Conservation (phyloP, 37 sponge, comb jelly and placozoan genomes). For the Oscarella lobularis region DNA sequence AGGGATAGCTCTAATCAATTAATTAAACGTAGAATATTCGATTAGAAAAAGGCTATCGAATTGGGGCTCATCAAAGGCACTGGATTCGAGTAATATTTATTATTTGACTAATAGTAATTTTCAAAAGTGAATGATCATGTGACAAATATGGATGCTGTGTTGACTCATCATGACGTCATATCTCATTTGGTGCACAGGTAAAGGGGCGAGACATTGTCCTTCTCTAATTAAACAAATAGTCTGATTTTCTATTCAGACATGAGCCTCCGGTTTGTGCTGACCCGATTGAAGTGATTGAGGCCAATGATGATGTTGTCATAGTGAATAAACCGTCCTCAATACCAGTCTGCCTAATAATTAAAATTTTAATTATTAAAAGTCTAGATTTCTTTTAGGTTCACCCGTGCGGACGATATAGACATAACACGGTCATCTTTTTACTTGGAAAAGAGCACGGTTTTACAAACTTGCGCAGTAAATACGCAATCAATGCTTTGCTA, state of each 20-base stretch:
- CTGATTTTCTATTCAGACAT: constrained; percentile 44
- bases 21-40: too few relatives aligned
- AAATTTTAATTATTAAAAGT: too few relatives aligned
- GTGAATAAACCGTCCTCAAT: constrained; percentile 88
- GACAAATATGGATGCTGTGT: constrained; percentile 41
- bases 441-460: constrained; percentile 59
- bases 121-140: too few relatives aligned
- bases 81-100: too few relatives aligned
- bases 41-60: too few relatives aligned
- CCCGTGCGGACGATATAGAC: constrained; percentile 85
- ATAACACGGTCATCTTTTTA: constrained; percentile 65
- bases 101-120: too few relatives aligned
- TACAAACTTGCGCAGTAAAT: constrained; percentile 56
- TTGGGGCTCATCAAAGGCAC: too few relatives aligned
- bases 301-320: constrained; percentile 50
- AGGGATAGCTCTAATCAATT: too few relatives aligned
- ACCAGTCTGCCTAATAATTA: constrained; percentile 39
- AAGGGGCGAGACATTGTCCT: too few relatives aligned
- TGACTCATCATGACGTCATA: constrained; percentile 57
- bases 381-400: constrained; percentile 50
- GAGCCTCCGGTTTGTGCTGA: constrained; percentile 77
- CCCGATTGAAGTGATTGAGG: constrained; percentile 39
- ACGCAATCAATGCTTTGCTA: too few relatives aligned
- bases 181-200: constrained; percentile 59
- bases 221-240: too few relatives aligned